Conservation (phyloP, 53 echinoderm and acorn worm genomes). For the Zoroaster sp. region DNA sequence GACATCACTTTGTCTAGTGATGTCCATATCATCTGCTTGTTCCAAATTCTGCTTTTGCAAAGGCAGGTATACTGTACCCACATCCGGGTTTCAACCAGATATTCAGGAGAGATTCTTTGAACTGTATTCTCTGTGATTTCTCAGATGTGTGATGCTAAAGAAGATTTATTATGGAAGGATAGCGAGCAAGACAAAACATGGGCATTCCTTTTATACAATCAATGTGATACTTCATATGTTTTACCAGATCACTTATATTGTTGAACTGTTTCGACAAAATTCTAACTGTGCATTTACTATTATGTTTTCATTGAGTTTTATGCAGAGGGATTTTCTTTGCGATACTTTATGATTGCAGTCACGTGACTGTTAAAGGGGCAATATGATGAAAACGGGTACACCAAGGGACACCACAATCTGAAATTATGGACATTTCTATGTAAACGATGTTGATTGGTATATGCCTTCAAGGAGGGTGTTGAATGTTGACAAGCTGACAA, state of each 20-base stretch:
- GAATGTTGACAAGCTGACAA: constrained; percentile 15
- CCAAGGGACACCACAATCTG: constrained; percentile 37
- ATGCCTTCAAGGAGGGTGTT: constrained; percentile 4
- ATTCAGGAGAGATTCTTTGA: background rate
- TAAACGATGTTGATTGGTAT: constrained; percentile 7
- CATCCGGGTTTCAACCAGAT: background rate
- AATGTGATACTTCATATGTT: constrained; percentile 55
- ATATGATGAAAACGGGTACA: constrained; percentile 43
- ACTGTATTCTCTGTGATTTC: constrained; percentile 21
- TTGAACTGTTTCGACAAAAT: background rate
- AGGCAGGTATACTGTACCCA: background rate
- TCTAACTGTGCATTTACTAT: background rate
- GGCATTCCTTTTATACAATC: constrained; percentile 11
- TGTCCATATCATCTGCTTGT: background rate
- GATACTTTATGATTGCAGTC: constrained; percentile 34
- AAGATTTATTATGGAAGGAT: constrained; percentile 23
- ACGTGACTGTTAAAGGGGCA: constrained; percentile 48
- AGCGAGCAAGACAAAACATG: constrained; percentile 6
- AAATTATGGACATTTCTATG: constrained; percentile 54
- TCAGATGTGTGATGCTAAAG: constrained; percentile 52
- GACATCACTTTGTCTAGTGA: background rate
- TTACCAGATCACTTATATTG: background rate
- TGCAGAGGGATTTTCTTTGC: background rate
- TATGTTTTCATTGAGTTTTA: background rate
- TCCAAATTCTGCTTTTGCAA: background rate